Conservation (phyloP, 2,113 vertebrate genomes). For the Falcunculus frontatus region DNA sequence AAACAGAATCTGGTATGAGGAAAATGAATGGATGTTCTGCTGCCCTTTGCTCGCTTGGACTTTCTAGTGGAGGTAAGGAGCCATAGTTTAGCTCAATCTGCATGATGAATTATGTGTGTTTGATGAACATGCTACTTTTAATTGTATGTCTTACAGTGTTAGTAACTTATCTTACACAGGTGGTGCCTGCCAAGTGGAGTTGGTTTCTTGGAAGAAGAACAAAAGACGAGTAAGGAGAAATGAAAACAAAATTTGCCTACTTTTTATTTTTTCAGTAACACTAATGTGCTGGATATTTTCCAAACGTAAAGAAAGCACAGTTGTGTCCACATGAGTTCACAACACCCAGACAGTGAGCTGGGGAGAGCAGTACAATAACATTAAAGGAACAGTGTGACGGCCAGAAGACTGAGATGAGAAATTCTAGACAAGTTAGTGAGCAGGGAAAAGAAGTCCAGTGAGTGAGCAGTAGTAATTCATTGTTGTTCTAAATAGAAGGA, state of each 20-base stretch:
- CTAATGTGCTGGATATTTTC: neutral
- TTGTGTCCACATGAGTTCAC: neutral
- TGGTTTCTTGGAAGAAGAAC: conserved; percentile 2
- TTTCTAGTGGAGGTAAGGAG: neutral
- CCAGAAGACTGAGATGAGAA: neutral
- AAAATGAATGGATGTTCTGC: neutral
- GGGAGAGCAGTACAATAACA: neutral
- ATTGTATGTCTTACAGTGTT: neutral
- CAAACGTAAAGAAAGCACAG: neutral
- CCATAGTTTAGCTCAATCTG: neutral
- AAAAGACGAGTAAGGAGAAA: neutral
- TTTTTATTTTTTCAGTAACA: neutral
- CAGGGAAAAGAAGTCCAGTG: neutral
- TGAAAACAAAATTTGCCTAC: neutral
- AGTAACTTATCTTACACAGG: neutral
- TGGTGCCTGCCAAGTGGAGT: neutral
- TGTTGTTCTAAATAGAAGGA: neutral
- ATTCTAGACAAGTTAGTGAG: neutral
- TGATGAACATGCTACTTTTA: neutral
- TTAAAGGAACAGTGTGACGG: neutral
- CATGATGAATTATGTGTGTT: neutral
- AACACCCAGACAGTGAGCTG: neutral
- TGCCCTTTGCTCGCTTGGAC: neutral
- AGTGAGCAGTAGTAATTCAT: neutral
- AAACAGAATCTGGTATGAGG: neutral